Evolutionary conservation across 2,888 invertebrate species (phyloP), one percentile per base, ranked within the genome.

Genomic region (Stenurella melanura): DNA sequence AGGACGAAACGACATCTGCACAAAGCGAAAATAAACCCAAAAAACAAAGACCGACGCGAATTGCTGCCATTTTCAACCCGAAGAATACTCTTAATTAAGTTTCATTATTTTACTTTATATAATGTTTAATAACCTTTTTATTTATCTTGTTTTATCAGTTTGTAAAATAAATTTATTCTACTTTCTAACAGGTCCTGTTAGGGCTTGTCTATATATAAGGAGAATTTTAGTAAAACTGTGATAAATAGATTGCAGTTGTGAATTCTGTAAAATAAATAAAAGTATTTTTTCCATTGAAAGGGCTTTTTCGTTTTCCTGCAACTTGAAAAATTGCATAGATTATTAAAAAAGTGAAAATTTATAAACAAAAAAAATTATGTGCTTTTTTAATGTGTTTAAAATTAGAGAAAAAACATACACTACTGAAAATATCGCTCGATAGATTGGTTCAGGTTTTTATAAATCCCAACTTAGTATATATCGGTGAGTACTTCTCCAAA

Each of bases 41-140:
- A 77, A 82, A 80, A 50, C 80, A 82, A 60, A 84, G 87, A 76
- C 86, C 85, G 79, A 84, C 85, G 64, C 83, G 88, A 78, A 87
- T 89, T 79, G 89, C 88, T 54, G 89, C 89, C 9, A 88, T 87
- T 80, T 89, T 89, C 78, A 73, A 72, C 17, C 42, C 42, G 10
- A 42, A 42, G 9, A 64, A 64, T 11, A 17, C 6, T 18, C 19
- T 18, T 12, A 58, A 3, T 21, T 60, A 26, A n/a, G n/a, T 21
- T 17, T 58, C 19, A 58, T 58, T 60, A 19, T 61, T 61, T 61
- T 30, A n/a, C 30, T 61, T n/a, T 12, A 5, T 30, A 61, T 61
- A 6, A 61, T 7, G 12, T 42, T 42, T 21, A 19, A 21, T 7
- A 1, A 60, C 15, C 26, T 21, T 60, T 60, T 21, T 61, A 26